Conservation (phyloP, 2,888 invertebrate species). For the Drosophila leonis region DNA sequence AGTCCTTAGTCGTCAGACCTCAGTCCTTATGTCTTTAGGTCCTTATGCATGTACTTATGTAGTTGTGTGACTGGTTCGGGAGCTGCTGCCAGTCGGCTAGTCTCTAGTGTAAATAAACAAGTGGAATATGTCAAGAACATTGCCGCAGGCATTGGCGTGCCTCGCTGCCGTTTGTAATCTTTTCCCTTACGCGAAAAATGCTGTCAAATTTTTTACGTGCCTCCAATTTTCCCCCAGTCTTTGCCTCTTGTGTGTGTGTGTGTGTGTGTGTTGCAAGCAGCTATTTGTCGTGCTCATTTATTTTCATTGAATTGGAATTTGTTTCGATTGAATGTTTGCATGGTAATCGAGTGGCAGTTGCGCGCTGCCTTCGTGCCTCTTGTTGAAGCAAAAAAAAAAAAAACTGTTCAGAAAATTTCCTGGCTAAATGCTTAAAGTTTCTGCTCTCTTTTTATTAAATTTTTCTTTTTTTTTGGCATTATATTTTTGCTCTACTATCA, state of each 20-base stretch:
- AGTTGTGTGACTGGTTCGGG: conserved; percentile 32
- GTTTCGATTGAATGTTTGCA: conserved; percentile 81
- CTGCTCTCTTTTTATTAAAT: neutral
- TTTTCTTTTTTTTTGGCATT: neutral
- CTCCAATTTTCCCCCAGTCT: conserved; percentile 2
- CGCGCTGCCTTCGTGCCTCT: conserved; percentile 34
- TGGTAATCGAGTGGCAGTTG: conserved; percentile 77
- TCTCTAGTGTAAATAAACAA: conserved; percentile 76
- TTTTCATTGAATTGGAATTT: conserved; percentile 78
- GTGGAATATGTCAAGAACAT: conserved; percentile 78
- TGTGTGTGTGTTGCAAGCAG: conserved; percentile 32
- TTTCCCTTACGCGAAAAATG: conserved; percentile 53
- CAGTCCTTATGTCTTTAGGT: conserved; percentile 30
- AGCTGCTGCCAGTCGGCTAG: conserved; percentile 27
- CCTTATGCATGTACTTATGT: conserved; percentile 42
- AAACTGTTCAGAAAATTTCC: conserved; percentile 46
- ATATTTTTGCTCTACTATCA: conserved; percentile 10
- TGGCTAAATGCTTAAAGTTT: conserved; percentile 60
- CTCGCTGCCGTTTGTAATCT: conserved; percentile 71
- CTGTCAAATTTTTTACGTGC: conserved; percentile 71
- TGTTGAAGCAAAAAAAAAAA: conserved; percentile 39
- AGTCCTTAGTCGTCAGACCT: conserved; percentile 77
- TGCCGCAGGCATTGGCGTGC: conserved; percentile 66
- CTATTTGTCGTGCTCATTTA: conserved; percentile 79
- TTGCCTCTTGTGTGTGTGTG: neutral